Percentiles rank a stretch among this genome's conserved stretches.
These are phyloP conservation scores for Nymphalis urticae DNA, from an alignment of 2,888 invertebrate species.

Conservation along the genomic window DNA sequence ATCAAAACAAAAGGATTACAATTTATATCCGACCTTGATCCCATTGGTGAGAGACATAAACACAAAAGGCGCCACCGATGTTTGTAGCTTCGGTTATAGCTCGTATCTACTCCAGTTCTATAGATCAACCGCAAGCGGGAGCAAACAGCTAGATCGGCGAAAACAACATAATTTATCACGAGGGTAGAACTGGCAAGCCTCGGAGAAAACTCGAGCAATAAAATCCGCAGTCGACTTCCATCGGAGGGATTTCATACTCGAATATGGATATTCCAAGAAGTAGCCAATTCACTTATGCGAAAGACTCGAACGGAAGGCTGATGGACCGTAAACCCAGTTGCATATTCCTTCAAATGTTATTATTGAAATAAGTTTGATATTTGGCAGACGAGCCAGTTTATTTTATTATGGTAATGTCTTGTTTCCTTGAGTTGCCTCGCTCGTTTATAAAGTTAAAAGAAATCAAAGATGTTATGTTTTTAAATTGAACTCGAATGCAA, in stretches of 20 bases:
- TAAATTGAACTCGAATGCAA: too few species aligned
- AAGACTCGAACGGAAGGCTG: slow-evolving; percentile 54
- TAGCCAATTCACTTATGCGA: slow-evolving; percentile 69
- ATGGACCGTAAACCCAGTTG: slow-evolving; percentile 46
- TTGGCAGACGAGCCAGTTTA: slow-evolving; percentile 28
- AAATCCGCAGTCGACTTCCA: slow-evolving; percentile 62
- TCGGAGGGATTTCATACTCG: slow-evolving; percentile 67
- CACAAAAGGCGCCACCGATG: slow-evolving; percentile 56
- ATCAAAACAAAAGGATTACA: slow-evolving; percentile 14
- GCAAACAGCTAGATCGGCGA: slow-evolving; percentile 73
- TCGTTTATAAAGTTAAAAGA: too few species aligned
- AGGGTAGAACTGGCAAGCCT: slow-evolving; percentile 67
- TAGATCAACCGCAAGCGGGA: slow-evolving; percentile 49
- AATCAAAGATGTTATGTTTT: too few species aligned
- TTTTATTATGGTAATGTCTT: slow-evolving; percentile 11
- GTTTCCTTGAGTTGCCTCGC: neutral
- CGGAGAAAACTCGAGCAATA: slow-evolving; percentile 67
- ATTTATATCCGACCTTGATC: slow-evolving; percentile 33
- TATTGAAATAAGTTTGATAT: slow-evolving; percentile 34
- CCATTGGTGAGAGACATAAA: slow-evolving; percentile 51
- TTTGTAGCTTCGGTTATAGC: slow-evolving; percentile 26
- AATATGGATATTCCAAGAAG: slow-evolving; percentile 62
- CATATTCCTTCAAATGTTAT: slow-evolving; percentile 40
- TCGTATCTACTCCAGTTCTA: slow-evolving; percentile 35
- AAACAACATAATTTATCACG: slow-evolving; percentile 80